These are phyloP conservation scores for Drosophila willistoni DNA, from an alignment of 1,140 invertebrate genomes.

Conservation along the genomic window DNA sequence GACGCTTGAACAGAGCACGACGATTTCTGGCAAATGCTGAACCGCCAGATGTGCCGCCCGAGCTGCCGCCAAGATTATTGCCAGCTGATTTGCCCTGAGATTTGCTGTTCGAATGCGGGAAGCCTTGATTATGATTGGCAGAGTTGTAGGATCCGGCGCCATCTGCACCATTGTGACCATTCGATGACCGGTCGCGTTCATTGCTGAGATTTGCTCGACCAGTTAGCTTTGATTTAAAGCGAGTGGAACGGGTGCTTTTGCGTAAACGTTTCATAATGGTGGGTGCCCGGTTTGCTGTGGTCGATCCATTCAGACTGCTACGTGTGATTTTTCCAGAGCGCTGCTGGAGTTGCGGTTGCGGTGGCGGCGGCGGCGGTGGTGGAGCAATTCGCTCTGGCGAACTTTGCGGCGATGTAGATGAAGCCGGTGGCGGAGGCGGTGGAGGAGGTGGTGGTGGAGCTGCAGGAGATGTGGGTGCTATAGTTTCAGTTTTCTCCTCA, in stretches of 20 bases:
- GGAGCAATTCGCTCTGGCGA: neutral
- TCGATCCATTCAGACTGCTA: slow-evolving; percentile 55
- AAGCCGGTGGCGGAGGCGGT: neutral
- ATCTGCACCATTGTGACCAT: slow-evolving; percentile 33
- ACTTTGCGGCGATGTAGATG: neutral
- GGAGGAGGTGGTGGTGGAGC: neutral
- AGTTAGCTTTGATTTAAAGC: slow-evolving; percentile 84
- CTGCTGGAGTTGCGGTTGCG: slow-evolving; percentile 19
- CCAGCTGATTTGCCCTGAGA: slow-evolving; percentile 49
- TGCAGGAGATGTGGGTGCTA: neutral
- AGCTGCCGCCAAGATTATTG: slow-evolving; percentile 78
- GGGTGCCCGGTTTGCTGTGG: slow-evolving; percentile 34
- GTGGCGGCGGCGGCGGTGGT: neutral
- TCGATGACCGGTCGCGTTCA: neutral
- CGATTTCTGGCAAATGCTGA: slow-evolving; percentile 87
- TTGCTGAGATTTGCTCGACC: slow-evolving; percentile 17
- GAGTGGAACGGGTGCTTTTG: slow-evolving; percentile 85
- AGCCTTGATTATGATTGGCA: neutral
- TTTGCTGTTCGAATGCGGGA: slow-evolving; percentile 58
- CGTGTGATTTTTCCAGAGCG: slow-evolving; percentile 54
- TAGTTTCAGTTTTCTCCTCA: neutral
- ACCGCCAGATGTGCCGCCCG: slow-evolving; percentile 11
- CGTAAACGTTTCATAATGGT: slow-evolving; percentile 79
- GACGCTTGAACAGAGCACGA: slow-evolving; percentile 91
- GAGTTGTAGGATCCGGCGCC: slow-evolving; percentile 35